phyloP scores from a whole-genome alignment of 2,888 invertebrate species.

The Calephelis perditalis region DNA sequence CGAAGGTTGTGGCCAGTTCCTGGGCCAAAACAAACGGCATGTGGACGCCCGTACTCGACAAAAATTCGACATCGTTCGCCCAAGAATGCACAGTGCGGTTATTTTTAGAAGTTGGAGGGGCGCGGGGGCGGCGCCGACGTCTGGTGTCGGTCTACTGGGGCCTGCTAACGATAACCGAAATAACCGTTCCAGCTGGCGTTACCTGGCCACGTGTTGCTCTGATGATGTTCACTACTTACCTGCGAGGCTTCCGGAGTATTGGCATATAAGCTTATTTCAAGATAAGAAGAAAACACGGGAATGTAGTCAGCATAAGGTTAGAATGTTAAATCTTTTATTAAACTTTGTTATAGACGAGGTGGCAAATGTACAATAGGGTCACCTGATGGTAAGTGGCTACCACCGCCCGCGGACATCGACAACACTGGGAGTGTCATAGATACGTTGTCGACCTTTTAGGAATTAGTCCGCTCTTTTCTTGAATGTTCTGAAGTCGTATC shows the following conservation, averaged over 20 bases:
- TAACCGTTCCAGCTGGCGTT: slow-evolving; percentile 75
- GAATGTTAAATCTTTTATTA: too few relatives aligned
- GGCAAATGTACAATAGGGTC: too few relatives aligned
- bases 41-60: slow-evolving; percentile 77
- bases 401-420: too few relatives aligned
- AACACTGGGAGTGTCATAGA: too few relatives aligned
- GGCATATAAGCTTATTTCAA: too few relatives aligned
- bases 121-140: slow-evolving; percentile 77
- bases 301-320: too few relatives aligned
- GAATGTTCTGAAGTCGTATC: too few relatives aligned
- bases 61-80: slow-evolving; percentile 77
- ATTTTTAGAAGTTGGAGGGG: slow-evolving; percentile 72
- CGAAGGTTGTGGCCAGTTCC: slow-evolving; percentile 39
- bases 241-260: not conserved
- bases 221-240: slow-evolving; percentile 29
- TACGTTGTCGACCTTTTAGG: too few relatives aligned
- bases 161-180: slow-evolving; percentile 79
- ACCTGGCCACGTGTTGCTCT: slow-evolving; percentile 70
- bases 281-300: too few relatives aligned
- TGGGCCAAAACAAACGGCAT: slow-evolving; percentile 74
- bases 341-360: too few relatives aligned
- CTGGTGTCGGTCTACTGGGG: slow-evolving; percentile 80
- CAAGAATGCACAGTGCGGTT: slow-evolving; percentile 76
- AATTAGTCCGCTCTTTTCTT: too few relatives aligned
- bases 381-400: too few relatives aligned